These are phyloP conservation scores for Lepus europaeus DNA, from an alignment of 2,113 vertebrate genomes.

Conservation along the genomic window DNA sequence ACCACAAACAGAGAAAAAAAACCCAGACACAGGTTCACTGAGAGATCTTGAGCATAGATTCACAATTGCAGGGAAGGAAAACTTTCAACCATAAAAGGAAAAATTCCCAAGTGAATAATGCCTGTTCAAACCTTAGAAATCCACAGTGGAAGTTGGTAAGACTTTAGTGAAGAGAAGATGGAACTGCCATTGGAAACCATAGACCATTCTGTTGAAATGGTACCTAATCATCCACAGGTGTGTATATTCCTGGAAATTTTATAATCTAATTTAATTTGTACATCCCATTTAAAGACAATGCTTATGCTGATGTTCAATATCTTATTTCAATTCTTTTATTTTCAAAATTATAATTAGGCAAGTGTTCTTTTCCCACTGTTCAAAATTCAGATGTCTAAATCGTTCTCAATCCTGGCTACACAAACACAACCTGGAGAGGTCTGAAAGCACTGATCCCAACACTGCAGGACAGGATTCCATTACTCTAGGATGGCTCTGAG, in stretches of 20 bases:
- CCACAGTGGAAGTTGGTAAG: neutral
- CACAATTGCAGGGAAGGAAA: neutral
- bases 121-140: neutral
- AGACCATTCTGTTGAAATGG: neutral
- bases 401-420: neutral
- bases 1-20: neutral
- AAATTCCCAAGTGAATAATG: neutral
- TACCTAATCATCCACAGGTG: neutral
- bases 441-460: neutral
- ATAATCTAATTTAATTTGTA: conserved; percentile 25
- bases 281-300: conserved; percentile 37
- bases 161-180: conserved; percentile 26
- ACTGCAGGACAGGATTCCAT: neutral
- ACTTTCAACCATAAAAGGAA: neutral
- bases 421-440: neutral
- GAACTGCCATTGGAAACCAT: neutral
- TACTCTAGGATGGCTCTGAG: neutral
- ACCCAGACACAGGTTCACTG: neutral
- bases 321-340: neutral
- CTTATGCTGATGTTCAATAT: neutral
- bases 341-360: conserved; percentile 11
- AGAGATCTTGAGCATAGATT: neutral
- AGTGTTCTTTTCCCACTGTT: neutral
- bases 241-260: conserved; percentile 45
- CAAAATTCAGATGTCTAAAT: neutral